phyloP scores from a whole-genome alignment of 2,797 vertebrate species.

The Phrynocephalus forsythii region DNA sequence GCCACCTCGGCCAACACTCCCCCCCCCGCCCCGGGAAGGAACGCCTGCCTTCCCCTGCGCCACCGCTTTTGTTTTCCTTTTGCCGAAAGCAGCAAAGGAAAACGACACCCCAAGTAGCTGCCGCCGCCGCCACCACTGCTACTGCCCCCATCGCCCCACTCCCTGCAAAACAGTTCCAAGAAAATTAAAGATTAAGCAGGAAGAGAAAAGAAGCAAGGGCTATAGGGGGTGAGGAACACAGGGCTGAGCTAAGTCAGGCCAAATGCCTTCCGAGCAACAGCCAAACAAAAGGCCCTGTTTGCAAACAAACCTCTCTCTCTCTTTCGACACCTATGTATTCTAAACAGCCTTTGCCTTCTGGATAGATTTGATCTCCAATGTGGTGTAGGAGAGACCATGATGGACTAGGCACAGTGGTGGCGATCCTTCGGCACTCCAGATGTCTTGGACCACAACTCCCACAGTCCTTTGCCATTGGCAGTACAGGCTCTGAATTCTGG shows the following conservation, averaged over 20 bases:
- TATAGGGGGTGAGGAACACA: background rate
- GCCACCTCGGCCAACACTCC: background rate
- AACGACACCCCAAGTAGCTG: background rate
- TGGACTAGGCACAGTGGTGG: too few species aligned
- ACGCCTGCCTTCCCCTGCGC: background rate
- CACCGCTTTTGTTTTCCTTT: slow-evolving; percentile 7
- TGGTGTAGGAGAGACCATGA: too few species aligned
- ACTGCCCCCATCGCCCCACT: too few species aligned
- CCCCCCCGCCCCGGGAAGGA: background rate
- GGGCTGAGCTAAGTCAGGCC: background rate
- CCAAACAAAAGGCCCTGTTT: background rate
- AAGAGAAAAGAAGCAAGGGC: too few species aligned
- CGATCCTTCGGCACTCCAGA: too few species aligned
- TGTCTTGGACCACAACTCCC: too few species aligned
- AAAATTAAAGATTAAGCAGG: too few species aligned
- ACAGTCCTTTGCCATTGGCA: too few species aligned
- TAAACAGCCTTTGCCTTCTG: too few species aligned
- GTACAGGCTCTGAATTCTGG: too few species aligned
- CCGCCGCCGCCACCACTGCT: background rate
- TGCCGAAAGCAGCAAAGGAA: background rate
- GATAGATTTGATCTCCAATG: too few species aligned
- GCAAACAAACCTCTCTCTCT: background rate
- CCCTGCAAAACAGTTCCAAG: background rate
- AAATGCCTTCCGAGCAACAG: background rate
- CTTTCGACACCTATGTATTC: background rate